phyloP scores from a whole-genome alignment of 2,797 vertebrate genomes.

The Artibeus jamaicensis region DNA sequence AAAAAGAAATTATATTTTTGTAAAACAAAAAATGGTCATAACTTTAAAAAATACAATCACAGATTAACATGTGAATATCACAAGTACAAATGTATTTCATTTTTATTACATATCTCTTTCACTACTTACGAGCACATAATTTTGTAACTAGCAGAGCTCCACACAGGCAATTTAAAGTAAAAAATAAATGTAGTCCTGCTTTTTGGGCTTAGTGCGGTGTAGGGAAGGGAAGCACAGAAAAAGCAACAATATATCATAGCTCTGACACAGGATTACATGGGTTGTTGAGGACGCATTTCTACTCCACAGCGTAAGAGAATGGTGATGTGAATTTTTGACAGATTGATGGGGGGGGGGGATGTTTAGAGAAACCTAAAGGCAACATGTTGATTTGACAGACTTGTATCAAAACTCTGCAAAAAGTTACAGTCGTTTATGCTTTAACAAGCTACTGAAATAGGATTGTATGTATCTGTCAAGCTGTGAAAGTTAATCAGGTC shows the following conservation, averaged over 20 bases:
- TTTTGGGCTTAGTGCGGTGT: background rate
- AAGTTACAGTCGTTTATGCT: background rate
- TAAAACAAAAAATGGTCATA: slow-evolving; percentile 28
- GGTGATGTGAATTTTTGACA: background rate
- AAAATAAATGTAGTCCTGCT: background rate
- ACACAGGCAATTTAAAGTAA: background rate
- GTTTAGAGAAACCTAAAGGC: background rate
- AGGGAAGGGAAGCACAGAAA: background rate
- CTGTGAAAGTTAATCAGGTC: background rate
- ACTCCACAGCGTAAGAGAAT: background rate
- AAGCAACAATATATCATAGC: background rate
- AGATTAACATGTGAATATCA: background rate
- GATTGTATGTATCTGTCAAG: background rate
- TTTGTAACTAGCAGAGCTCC: background rate
- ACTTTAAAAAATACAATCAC: slow-evolving; percentile 12
- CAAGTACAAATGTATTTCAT: background rate
- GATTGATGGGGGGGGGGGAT: background rate
- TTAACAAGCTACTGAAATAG: background rate
- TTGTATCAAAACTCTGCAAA: background rate
- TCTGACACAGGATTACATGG: background rate
- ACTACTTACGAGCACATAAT: background rate
- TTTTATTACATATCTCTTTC: background rate
- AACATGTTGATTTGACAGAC: background rate
- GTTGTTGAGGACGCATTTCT: background rate
- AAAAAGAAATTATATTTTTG: slow-evolving; percentile 29